Evolutionary conservation across 2,888 invertebrate species (phyloP).

Genomic region (Steinernema hermaphroditum): DNA sequence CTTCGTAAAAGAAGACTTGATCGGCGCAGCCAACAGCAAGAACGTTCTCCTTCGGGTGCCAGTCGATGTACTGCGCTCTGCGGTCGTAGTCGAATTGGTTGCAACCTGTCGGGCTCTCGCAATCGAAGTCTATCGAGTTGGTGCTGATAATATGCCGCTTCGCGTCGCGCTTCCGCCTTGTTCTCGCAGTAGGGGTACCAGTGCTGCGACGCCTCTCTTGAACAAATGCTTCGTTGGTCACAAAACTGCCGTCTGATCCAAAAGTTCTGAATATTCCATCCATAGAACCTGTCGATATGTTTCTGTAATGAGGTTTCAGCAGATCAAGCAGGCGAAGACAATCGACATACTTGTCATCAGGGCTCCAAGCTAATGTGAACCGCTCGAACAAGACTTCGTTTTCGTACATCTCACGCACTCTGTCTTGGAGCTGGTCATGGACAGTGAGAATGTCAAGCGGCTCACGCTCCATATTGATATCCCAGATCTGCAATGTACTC

Average conservation of each 20-base stretch:
- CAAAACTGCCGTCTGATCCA: neutral
- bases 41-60: slow-evolving; percentile 98
- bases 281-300: slow-evolving; percentile 98
- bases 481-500: slow-evolving; percentile 81
- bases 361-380: slow-evolving; percentile 99
- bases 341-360: slow-evolving; percentile 79
- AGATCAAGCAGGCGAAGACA: neutral
- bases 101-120: too few relatives aligned
- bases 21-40: slow-evolving; percentile 82
- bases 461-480: slow-evolving; percentile 95
- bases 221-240: neutral
- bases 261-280: slow-evolving; percentile 97
- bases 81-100: slow-evolving; percentile 98
- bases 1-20: neutral
- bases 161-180: slow-evolving; percentile 47
- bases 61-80: slow-evolving; percentile 95
- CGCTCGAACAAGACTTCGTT: slow-evolving; percentile 99
- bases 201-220: neutral
- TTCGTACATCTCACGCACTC: slow-evolving; percentile 95
- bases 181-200: slow-evolving; percentile 35
- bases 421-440: slow-evolving; percentile 94
- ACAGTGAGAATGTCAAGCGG: slow-evolving; percentile 81
- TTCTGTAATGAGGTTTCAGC: slow-evolving; percentile 70
- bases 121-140: neutral
- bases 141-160: too few relatives aligned